Conservation (phyloP, 1,140 invertebrate species). For the Nephila pilipes region DNA sequence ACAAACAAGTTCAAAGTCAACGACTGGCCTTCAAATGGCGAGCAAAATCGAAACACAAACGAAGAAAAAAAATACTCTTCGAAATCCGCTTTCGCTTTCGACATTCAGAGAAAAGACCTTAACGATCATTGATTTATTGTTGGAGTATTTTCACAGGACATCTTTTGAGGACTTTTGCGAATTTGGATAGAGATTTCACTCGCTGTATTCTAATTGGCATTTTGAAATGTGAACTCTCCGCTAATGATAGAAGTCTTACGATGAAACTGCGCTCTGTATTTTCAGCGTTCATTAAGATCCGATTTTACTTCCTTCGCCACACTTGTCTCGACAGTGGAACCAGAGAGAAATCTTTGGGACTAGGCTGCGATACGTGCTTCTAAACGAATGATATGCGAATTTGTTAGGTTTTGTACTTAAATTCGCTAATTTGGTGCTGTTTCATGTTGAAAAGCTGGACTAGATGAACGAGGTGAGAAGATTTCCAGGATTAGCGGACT, state of each 20-base stretch:
- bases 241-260: not conserved
- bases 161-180: not conserved
- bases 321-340: not conserved
- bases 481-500: too few species aligned
- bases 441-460: not conserved
- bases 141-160: not conserved
- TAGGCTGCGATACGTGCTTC: not conserved
- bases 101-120: not conserved
- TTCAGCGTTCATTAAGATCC: not conserved
- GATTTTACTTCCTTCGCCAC: not conserved
- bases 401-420: not conserved
- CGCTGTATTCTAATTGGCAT: not conserved
- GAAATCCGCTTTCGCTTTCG: not conserved
- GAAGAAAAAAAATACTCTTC: not conserved
- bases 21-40: not conserved
- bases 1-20: not conserved
- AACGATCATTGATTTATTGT: constrained; percentile 18
- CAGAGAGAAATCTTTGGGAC: not conserved
- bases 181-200: not conserved
- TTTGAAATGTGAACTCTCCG: not conserved
- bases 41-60: not conserved
- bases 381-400: not conserved
- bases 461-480: too few species aligned
- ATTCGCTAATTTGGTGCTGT: not conserved
- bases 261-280: not conserved